These are phyloP conservation scores for Dicyrtoma fusca DNA, from an alignment of 2,888 invertebrate species.

Conservation along the genomic window DNA sequence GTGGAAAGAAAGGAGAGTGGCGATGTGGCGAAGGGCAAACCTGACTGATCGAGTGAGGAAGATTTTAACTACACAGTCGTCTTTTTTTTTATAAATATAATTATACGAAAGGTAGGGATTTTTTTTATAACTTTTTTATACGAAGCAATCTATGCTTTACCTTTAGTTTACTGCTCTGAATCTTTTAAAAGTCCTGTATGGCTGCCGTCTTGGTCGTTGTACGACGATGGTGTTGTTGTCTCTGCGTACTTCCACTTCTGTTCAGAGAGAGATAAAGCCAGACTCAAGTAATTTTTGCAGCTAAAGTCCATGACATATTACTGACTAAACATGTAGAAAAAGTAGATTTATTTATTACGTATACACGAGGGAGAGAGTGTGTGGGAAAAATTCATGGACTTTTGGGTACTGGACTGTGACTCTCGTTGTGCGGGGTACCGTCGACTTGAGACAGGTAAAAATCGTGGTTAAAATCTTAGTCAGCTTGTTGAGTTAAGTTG, in stretches of 20 bases:
- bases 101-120: too few relatives aligned
- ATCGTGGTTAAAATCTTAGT: conserved; percentile 40
- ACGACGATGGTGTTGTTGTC: not conserved
- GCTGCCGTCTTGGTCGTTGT: not conserved
- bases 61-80: too few relatives aligned
- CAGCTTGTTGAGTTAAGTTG: conserved; percentile 19
- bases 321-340: not conserved
- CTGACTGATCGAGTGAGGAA: too few relatives aligned
- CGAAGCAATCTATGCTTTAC: too few relatives aligned
- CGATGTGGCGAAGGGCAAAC: too few relatives aligned
- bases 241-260: not conserved
- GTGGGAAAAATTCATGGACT: conserved; percentile 34
- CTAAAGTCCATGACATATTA: conserved; percentile 6
- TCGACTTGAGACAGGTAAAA: conserved; percentile 30
- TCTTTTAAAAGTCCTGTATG: too few relatives aligned
- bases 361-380: not conserved
- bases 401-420: conserved; percentile 37
- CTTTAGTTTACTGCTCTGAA: too few relatives aligned
- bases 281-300: conserved; percentile 13
- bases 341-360: conserved; percentile 5
- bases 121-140: too few relatives aligned
- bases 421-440: conserved; percentile 23
- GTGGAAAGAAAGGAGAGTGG: too few relatives aligned
- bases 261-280: not conserved
- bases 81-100: too few relatives aligned